Evolutionary conservation across 2,888 invertebrate genomes (phyloP).

Genomic region (Caenorhabditis sulstoni): DNA sequence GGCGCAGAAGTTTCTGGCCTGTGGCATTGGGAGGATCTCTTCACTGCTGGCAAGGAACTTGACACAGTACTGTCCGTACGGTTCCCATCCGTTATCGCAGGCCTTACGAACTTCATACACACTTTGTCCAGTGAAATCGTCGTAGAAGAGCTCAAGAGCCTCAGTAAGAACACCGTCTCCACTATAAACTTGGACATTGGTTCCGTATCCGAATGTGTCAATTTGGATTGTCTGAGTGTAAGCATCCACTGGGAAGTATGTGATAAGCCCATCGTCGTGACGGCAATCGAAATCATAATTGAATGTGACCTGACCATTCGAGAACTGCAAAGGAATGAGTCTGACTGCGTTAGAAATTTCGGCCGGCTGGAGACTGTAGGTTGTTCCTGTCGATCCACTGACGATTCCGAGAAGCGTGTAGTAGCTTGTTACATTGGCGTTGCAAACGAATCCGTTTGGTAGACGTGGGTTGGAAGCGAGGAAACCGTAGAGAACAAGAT

Average conservation of each 20-base stretch:
- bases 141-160: slow-evolving; percentile 52
- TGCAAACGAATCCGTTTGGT: slow-evolving; percentile 64
- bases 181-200: slow-evolving; percentile 45
- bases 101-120: slow-evolving; percentile 65
- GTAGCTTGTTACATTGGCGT: slow-evolving; percentile 58
- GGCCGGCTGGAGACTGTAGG: slow-evolving; percentile 52
- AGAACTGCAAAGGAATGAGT: slow-evolving; percentile 65
- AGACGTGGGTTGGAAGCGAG: slow-evolving; percentile 28
- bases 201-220: slow-evolving; percentile 57
- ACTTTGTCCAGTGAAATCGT: slow-evolving; percentile 55
- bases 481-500: slow-evolving; percentile 61
- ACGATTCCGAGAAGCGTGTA: slow-evolving; percentile 61
- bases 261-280: slow-evolving; percentile 44
- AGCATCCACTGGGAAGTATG: slow-evolving; percentile 70
- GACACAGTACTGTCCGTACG: slow-evolving; percentile 65
- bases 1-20: slow-evolving; percentile 65
- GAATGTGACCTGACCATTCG: slow-evolving; percentile 55
- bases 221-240: slow-evolving; percentile 70
- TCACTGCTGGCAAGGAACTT: slow-evolving; percentile 38
- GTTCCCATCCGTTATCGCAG: slow-evolving; percentile 69
- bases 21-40: slow-evolving; percentile 52
- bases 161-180: slow-evolving; percentile 44
- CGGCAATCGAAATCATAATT: slow-evolving; percentile 59
- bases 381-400: slow-evolving; percentile 60
- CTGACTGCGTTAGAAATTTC: slow-evolving; percentile 56